phyloP scores from a whole-genome alignment of 2,113 vertebrate species.

The Onychorhynchus coronatus region DNA sequence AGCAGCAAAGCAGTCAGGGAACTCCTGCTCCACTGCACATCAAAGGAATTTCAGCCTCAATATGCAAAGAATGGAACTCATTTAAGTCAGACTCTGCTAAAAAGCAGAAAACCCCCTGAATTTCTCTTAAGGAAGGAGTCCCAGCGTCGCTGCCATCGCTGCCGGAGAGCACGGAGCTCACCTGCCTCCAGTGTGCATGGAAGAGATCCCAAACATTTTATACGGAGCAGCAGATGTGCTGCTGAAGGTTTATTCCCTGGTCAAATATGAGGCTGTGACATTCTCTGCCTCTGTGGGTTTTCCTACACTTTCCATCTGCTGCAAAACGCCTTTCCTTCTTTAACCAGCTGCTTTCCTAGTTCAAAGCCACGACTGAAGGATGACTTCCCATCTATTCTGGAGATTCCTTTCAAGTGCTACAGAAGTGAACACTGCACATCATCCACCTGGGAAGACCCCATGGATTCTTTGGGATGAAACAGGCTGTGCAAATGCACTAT shows the following conservation, averaged over 20 bases:
- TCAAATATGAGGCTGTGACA: not conserved
- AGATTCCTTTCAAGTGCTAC: not conserved
- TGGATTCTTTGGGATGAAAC: not conserved
- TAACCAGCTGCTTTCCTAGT: not conserved
- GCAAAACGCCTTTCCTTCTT: not conserved
- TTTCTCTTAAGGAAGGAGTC: not conserved
- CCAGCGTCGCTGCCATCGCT: not conserved
- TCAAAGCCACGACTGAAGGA: fast-evolving
- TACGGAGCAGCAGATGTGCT: not conserved
- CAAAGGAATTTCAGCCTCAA: not conserved
- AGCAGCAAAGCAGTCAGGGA: not conserved
- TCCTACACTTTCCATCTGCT: not conserved
- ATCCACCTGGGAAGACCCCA: not conserved
- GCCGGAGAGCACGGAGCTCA: not conserved
- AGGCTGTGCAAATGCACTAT: not conserved
- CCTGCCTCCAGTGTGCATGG: fast-evolving
- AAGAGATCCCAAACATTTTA: not conserved
- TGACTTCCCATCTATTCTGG: not conserved
- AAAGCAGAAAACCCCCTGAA: not conserved
- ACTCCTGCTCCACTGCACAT: not conserved
- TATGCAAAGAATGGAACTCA: not conserved
- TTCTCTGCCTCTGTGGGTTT: not conserved
- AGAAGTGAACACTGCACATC: not conserved
- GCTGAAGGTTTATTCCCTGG: not conserved
- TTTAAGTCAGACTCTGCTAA: not conserved